phyloP scores from a whole-genome alignment of 2,797 vertebrate genomes.

The Sibirionetta formosa region DNA sequence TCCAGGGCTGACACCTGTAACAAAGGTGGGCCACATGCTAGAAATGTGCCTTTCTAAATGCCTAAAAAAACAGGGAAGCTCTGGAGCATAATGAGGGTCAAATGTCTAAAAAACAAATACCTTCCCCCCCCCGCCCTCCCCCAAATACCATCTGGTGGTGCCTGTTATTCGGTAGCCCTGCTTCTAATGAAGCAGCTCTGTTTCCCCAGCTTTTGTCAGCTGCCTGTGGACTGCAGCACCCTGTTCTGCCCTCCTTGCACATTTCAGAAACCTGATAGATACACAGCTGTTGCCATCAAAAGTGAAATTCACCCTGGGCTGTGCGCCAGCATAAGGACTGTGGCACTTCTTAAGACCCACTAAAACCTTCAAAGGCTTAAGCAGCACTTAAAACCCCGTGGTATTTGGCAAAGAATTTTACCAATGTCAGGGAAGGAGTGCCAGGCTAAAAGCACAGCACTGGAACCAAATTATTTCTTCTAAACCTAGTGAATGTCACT shows the following conservation, averaged over 20 bases:
- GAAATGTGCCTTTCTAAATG: not conserved
- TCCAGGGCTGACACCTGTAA: not conserved
- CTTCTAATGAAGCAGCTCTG: not conserved
- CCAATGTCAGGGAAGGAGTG: not conserved
- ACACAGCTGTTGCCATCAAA: conserved; percentile 45
- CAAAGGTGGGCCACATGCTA: not conserved
- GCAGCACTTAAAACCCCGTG: not conserved
- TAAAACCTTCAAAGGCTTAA: conserved; percentile 39
- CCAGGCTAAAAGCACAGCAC: not conserved
- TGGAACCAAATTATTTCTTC: not conserved
- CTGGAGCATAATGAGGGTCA: not conserved
- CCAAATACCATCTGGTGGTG: not conserved
- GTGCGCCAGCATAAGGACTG: not conserved
- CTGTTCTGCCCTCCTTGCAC: not conserved
- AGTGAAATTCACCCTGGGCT: conserved; percentile 17
- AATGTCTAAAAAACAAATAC: not conserved
- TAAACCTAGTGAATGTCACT: not conserved
- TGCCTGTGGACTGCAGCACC: not conserved
- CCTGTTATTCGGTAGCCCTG: not conserved
- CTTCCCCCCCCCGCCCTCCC: too few species aligned
- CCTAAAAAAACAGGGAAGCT: not conserved
- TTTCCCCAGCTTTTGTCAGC: rapidly evolving
- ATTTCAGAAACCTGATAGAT: conserved; percentile 36
- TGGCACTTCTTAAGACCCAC: not conserved
- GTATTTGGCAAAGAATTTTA: not conserved